These are phyloP conservation scores for Phrynocephalus vlangalii DNA, from an alignment of 2,797 vertebrate genomes.

Conservation along the genomic window DNA sequence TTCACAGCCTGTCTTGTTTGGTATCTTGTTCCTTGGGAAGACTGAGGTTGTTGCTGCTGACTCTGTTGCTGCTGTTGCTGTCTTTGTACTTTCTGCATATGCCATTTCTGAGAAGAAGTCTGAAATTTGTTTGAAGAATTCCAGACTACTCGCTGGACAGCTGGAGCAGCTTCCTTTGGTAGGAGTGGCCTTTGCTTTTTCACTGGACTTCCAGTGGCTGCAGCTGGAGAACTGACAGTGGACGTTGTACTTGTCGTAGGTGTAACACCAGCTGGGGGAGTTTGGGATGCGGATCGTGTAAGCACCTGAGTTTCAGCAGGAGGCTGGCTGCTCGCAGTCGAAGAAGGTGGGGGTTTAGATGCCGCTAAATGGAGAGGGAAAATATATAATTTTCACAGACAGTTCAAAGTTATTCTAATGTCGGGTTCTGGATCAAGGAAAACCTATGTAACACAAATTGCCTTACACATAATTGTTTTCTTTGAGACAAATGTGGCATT, in stretches of 20 bases:
- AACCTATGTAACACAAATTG: neutral
- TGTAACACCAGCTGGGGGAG: constrained; percentile 79
- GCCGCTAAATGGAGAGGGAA: constrained; percentile 49
- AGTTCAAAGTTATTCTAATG: neutral
- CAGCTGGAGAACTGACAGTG: constrained; percentile 70
- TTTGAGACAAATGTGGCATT: constrained; percentile 3
- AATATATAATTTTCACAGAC: constrained; percentile 38
- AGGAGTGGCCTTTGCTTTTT: constrained; percentile 98
- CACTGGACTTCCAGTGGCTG: constrained; percentile 81
- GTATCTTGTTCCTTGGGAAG: constrained; percentile 93
- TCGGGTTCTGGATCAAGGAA: neutral
- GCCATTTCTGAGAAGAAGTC: constrained; percentile 96
- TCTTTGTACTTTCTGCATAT: constrained; percentile 93
- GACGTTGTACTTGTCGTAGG: constrained; percentile 79
- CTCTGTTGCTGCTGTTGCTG: constrained; percentile 85
- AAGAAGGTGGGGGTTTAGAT: constrained; percentile 86
- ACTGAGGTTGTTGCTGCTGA: constrained; percentile 84
- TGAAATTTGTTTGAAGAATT: constrained; percentile 95
- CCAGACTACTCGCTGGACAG: constrained; percentile 93
- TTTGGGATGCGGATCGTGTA: constrained; percentile 82
- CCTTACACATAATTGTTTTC: constrained; percentile 25
- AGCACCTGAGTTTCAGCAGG: constrained; percentile 80
- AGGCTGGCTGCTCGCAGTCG: constrained; percentile 80
- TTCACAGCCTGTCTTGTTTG: constrained; percentile 98
- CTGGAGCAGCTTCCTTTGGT: constrained; percentile 92